Conservation (phyloP, 1,140 invertebrate genomes). For the Neodiprion pinetum region DNA sequence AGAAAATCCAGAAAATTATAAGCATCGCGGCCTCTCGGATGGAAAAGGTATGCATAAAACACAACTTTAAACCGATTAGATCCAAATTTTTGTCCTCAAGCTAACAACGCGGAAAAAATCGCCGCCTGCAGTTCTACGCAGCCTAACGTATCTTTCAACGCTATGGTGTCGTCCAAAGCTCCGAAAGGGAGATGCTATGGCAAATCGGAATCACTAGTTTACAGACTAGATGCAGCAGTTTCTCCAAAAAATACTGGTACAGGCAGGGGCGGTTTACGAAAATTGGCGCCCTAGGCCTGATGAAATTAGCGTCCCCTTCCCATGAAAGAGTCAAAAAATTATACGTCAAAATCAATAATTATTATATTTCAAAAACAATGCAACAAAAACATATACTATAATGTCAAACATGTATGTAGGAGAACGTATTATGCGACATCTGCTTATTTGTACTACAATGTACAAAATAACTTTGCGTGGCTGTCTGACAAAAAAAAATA, state of each 20-base stretch:
- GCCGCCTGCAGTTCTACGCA: slow-evolving; percentile 27
- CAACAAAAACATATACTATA: no score
- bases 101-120: slow-evolving; percentile 20
- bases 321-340: no score
- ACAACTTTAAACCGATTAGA: slow-evolving; percentile 13
- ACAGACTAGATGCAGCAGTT: slow-evolving; percentile 25
- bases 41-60: slow-evolving; percentile 24
- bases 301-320: no score
- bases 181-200: slow-evolving; percentile 25
- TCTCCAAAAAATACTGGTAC: slow-evolving; percentile 29
- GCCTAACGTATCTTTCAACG: slow-evolving; percentile 24
- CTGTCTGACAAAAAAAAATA: no score
- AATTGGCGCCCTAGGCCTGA: no score
- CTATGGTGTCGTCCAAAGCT: slow-evolving; percentile 15
- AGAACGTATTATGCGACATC: not conserved
- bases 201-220: slow-evolving; percentile 22
- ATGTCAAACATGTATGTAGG: no score
- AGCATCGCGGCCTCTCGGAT: slow-evolving; percentile 24
- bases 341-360: no score
- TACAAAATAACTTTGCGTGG: not conserved
- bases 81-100: slow-evolving; percentile 23
- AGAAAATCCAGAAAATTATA: slow-evolving; percentile 22
- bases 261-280: no score
- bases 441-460: not conserved
- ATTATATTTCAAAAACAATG: no score